A percentile compares a stretch with the other conserved stretches of the same genome.
phyloP scores from a whole-genome alignment of 2,888 invertebrate species.

The Tetramorium bicarinatum region DNA sequence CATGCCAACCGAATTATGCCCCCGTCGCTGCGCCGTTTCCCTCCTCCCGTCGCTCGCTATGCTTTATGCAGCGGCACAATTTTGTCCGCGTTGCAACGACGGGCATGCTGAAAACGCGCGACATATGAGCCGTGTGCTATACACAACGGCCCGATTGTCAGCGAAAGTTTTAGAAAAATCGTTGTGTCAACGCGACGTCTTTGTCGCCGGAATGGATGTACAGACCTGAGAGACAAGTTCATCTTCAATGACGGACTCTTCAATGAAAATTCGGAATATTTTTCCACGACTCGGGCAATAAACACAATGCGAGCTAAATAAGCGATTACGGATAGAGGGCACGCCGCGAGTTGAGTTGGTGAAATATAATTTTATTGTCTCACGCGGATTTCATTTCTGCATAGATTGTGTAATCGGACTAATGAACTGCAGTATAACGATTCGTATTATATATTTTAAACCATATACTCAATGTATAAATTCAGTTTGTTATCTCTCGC shows the following conservation, averaged over 20 bases:
- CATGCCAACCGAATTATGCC: slow-evolving; percentile 54
- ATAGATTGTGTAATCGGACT: slow-evolving; percentile 15
- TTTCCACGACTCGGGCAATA: too few relatives aligned
- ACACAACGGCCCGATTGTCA: neutral
- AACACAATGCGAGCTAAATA: neutral
- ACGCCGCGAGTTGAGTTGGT: slow-evolving; percentile 1
- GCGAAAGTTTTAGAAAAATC: slow-evolving; percentile 18
- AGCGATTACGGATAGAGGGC: neutral
- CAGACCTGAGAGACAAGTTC: neutral
- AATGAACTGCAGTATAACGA: slow-evolving; percentile 26
- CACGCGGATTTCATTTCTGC: slow-evolving; percentile 12
- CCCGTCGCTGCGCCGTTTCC: slow-evolving; percentile 7
- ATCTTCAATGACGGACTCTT: neutral
- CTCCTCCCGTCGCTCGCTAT: slow-evolving; percentile 12
- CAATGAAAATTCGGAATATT: neutral
- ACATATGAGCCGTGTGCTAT: neutral
- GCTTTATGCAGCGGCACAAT: slow-evolving; percentile 53
- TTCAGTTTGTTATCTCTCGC: slow-evolving; percentile 24
- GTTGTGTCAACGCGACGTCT: neutral
- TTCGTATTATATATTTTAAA: slow-evolving; percentile 13
- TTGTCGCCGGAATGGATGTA: neutral
- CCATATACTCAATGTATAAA: slow-evolving; percentile 19
- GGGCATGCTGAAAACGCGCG: slow-evolving; percentile 28
- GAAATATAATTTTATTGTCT: slow-evolving; percentile 20
- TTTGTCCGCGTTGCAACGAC: slow-evolving; percentile 34